Evolutionary conservation across 2,888 invertebrate genomes (phyloP), one percentile per base, ranked within the genome.

Genomic region (Pterostichus madidus): DNA sequence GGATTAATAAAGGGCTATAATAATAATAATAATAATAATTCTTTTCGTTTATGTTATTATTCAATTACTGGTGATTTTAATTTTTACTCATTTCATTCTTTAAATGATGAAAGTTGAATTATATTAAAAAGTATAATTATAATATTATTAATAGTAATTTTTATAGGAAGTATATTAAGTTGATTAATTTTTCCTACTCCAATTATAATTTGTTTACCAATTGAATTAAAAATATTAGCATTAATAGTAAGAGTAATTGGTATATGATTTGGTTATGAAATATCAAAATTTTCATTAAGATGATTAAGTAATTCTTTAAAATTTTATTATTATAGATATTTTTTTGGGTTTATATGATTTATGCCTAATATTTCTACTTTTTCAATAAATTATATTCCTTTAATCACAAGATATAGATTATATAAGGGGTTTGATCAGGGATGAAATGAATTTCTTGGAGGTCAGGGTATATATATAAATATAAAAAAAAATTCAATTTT

Each of bases 121-220:
- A 91, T 91, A 88, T 92, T 24, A 24, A 24, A 24, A 24, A 24
- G 24, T 24, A 24, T 24, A 24, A 24, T 24, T 24, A 24, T 24
- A 87, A 91, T 90, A 91, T 90, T 86, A 88, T 87, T 92, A 85
- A 90, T 92, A 86, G 91, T 91, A 85, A 87, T 93, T 87, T 83
- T 93, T 87, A 91, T 91, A n/a, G 93, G 93, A 0, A 90, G 91
- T 83, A 86, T 91, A 84, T 89, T 93, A 89, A 91, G 88, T 83
- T 93, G 93, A 88, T 83, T 93, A 86, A 91, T 93, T 89, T 92
- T 93, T 91, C 87, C 88, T 85, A 89, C 88, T 83, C 91, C 91
- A 0, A 56, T 77, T 35, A 77, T 77, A 77, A 77, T 77, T 77
- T 77, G 77, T 77, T 77, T 77, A 77, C 77, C 77, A 13, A 52